A percentile compares a stretch with the other conserved stretches of the same genome.
These are phyloP conservation scores for Paratrypauchen microcephalus DNA, from an alignment of 2,797 vertebrate species.

Conservation along the genomic window DNA sequence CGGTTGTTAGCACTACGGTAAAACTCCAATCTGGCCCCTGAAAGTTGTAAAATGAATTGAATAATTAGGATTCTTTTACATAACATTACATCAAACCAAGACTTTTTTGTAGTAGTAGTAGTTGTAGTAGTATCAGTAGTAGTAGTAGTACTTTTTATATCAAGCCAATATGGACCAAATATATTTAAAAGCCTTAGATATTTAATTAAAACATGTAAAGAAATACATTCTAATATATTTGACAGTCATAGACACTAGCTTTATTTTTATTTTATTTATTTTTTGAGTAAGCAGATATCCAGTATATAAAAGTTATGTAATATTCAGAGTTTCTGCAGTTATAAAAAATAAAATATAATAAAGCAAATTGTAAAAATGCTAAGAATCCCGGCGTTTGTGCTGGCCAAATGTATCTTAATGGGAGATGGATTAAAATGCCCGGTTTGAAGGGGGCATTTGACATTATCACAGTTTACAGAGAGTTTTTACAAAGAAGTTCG, in stretches of 20 bases:
- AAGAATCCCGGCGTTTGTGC: neutral
- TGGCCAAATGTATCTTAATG: neutral
- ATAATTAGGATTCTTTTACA: no score
- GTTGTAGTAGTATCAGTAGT: neutral
- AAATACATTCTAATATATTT: neutral
- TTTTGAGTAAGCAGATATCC: no score
- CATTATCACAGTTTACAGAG: conserved; percentile 44
- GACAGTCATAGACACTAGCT: no score
- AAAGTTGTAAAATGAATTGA: no score
- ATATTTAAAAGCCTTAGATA: neutral
- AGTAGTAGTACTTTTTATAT: neutral
- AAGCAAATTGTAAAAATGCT: neutral
- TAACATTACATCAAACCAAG: no score
- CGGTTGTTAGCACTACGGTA: no score
- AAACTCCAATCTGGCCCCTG: no score
- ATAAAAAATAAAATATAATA: neutral
- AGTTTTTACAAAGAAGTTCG: conserved; percentile 37
- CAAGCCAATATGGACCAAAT: neutral
- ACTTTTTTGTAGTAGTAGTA: neutral
- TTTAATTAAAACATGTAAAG: neutral
- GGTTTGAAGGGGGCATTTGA: conserved; percentile 19
- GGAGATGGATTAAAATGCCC: neutral
- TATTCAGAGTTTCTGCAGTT: neutral
- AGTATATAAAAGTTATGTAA: neutral
- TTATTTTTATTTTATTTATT: no score